These are phyloP conservation scores for Stictocephala bisonia DNA, from an alignment of 2,888 invertebrate species.

Conservation along the genomic window DNA sequence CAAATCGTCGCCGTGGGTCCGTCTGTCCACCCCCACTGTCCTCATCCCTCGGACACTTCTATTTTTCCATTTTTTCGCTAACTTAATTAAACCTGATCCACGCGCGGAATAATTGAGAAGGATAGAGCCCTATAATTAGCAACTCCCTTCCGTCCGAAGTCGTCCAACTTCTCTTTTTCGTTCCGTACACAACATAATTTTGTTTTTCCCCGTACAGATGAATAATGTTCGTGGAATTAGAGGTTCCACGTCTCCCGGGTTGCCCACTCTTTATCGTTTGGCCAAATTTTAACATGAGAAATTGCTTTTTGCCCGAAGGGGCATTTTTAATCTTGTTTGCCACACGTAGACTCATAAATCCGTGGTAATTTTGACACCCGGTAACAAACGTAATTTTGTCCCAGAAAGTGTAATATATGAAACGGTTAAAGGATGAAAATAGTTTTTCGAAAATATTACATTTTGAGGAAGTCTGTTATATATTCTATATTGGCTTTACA, in stretches of 20 bases:
- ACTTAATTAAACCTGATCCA: constrained; percentile 51
- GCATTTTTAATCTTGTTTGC: constrained; percentile 40
- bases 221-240: constrained; percentile 42
- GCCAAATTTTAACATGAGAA: constrained; percentile 38
- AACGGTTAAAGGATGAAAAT: too few species aligned
- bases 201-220: constrained; percentile 21
- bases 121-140: constrained; percentile 43
- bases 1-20: constrained; percentile 53
- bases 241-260: constrained; percentile 25
- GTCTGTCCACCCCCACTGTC: constrained; percentile 21
- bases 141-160: constrained; percentile 12
- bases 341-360: neutral
- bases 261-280: constrained; percentile 41
- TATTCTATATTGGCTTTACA: too few species aligned
- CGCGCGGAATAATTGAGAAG: constrained; percentile 51
- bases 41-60: constrained; percentile 37
- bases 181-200: constrained; percentile 1
- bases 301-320: constrained; percentile 39
- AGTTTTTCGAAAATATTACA: too few species aligned
- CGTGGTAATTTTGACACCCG: constrained; percentile 5
- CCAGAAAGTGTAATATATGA: too few species aligned
- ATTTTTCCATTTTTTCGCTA: constrained; percentile 50
- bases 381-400: neutral
- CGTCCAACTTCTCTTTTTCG: constrained; percentile 26
- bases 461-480: too few species aligned